Conservation (phyloP, 2,888 invertebrate species). For the Epinotia ramella region DNA sequence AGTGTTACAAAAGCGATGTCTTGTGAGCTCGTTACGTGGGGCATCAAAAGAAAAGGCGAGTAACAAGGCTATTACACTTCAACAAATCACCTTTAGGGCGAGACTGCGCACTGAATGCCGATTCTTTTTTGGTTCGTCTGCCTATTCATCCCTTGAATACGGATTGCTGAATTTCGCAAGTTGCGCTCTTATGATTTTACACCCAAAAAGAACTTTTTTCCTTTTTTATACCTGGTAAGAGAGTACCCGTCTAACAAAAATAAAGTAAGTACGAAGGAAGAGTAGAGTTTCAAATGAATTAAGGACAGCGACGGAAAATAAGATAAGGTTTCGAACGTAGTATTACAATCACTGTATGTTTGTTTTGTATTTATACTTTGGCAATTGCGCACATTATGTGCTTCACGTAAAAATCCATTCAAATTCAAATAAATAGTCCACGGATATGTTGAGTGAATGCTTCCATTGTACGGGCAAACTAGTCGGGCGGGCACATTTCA, state of each 20-base stretch:
- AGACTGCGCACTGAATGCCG: conserved; percentile 32
- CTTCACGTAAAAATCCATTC: background rate
- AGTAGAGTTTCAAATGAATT: background rate
- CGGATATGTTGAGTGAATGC: conserved; percentile 8
- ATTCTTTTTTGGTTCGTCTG: conserved; percentile 25
- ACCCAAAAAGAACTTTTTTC: conserved; percentile 4
- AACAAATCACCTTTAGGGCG: conserved; percentile 39
- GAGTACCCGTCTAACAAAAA: background rate
- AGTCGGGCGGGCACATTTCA: conserved; percentile 21
- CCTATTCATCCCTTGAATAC: conserved; percentile 21
- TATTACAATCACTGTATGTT: no score
- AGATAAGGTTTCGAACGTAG: background rate
- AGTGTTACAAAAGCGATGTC: conserved; percentile 1
- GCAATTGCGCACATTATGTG: no score
- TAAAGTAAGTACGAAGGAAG: background rate
- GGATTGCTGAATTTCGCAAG: conserved; percentile 29
- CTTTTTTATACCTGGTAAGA: background rate
- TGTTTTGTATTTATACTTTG: no score
- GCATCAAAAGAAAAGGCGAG: conserved; percentile 23
- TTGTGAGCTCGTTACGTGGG: conserved; percentile 29
- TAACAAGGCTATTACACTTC: conserved; percentile 37
- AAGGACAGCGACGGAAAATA: background rate
- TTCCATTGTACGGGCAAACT: conserved; percentile 23
- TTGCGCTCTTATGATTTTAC: conserved; percentile 5
- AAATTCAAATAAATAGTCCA: background rate